phyloP scores from a whole-genome alignment of 2,797 vertebrate species.

The Knipowitschia caucasica region DNA sequence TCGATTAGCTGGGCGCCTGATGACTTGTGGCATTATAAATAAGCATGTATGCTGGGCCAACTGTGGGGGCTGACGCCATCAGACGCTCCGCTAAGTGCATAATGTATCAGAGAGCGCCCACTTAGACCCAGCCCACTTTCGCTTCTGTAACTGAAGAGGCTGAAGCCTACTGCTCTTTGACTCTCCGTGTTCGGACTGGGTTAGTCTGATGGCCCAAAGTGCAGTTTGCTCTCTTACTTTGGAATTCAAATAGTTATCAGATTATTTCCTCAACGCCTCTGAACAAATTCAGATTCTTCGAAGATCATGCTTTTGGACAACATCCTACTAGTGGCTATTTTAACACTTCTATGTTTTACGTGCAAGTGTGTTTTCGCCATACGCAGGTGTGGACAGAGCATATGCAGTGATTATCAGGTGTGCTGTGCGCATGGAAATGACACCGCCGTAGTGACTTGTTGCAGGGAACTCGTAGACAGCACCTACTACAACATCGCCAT shows the following conservation, averaged over 20 bases:
- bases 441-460: slow-evolving; percentile 62
- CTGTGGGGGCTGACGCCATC: slow-evolving; percentile 6
- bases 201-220: no score
- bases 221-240: no score
- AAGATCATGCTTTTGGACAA: slow-evolving; percentile 30
- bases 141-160: not conserved
- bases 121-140: slow-evolving; percentile 1
- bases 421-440: slow-evolving; percentile 56
- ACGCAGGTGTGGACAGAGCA: slow-evolving; percentile 43
- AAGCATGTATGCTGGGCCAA: slow-evolving; percentile 16
- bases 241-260: no score
- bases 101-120: slow-evolving; percentile 27
- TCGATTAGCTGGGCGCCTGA: slow-evolving; percentile 53
- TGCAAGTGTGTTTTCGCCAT: slow-evolving; percentile 28
- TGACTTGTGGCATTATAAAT: slow-evolving; percentile 38
- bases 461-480: slow-evolving; percentile 66
- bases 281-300: not conserved
- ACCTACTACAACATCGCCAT: slow-evolving; percentile 83
- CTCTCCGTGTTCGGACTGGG: no score
- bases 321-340: not conserved
- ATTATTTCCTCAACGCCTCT: slow-evolving; percentile 12
- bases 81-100: slow-evolving; percentile 35
- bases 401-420: slow-evolving; percentile 48
- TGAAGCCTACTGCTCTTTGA: no score
- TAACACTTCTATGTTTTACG: slow-evolving; percentile 18